A percentile compares a stretch with the other conserved stretches of the same genome.
Conservation (phyloP, 2,797 vertebrate species). For the Sebastes minor region DNA sequence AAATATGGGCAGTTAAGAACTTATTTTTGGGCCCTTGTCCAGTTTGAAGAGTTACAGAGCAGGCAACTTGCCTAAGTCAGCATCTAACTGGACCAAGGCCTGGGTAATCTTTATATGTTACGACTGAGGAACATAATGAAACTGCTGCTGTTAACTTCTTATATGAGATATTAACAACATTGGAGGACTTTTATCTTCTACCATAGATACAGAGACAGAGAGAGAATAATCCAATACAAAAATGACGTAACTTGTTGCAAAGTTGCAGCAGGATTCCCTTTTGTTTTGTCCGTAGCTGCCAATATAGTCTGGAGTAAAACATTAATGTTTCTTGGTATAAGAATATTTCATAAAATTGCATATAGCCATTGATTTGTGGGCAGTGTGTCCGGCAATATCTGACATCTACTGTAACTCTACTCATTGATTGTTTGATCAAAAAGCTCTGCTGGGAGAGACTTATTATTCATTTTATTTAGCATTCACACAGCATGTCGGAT, state of each 20-base stretch:
- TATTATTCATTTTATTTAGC: slow-evolving; percentile 10
- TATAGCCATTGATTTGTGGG: slow-evolving; percentile 13
- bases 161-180: not conserved
- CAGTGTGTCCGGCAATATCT: not conserved
- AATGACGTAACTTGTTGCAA: not conserved
- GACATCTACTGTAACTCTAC: slow-evolving; percentile 3
- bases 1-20: slow-evolving; percentile 29
- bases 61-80: slow-evolving; percentile 20
- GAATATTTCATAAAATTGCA: slow-evolving; percentile 18
- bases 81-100: slow-evolving; percentile 6
- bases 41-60: slow-evolving; percentile 20
- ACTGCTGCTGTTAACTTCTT: not conserved
- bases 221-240: slow-evolving; percentile 3
- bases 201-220: not conserved
- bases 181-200: not conserved
- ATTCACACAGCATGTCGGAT: not conserved
- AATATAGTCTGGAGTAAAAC: slow-evolving; percentile 14
- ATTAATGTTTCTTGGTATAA: slow-evolving; percentile 3
- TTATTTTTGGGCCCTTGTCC: slow-evolving; percentile 11
- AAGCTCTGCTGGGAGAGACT: not conserved
- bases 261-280: slow-evolving; percentile 2
- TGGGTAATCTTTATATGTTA: not conserved
- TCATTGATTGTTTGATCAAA: slow-evolving; percentile 21
- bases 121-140: slow-evolving; percentile 7
- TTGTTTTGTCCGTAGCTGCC: slow-evolving; percentile 8